Evolutionary conservation across 2,113 vertebrate species (phyloP), one percentile per base, ranked within the genome.

Genomic region (Engystomops pustulosus): DNA sequence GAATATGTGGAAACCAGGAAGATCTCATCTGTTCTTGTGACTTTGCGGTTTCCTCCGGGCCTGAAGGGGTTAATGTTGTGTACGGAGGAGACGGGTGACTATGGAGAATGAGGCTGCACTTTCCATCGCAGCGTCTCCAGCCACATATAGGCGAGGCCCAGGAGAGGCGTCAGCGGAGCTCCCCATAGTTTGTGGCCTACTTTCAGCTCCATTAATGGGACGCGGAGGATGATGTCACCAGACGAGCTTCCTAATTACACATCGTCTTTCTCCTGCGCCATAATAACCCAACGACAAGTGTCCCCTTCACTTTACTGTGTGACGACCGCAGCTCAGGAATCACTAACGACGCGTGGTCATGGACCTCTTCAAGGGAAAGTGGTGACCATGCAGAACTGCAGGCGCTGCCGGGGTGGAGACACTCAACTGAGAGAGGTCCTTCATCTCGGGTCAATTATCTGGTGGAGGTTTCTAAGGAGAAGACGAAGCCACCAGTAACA

Each of bases 211-310:
- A 88, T 92, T 92, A 92, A 90, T 92, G 91, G 87, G 90, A 92
- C 91, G 89, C 87, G 79, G 92, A 88, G 90, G 87, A 91, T 89
- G 91, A 92, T 92, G 90, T 92, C 90, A 91, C 87, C 87, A 90
- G 91, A 92, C 91, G 91, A 91, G 86, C 87, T 90, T 88, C 89
- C 91, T 91, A 92, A 92, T 92, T 92, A 92, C 92, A 91, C 90
- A 92, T 88, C 85, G 89, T 86, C 85, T 91, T 82, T 84, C 85
- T 68, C 86, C 84, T 45, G 30, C 79, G 83, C 87, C 87, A 62
- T 62, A 30, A 74, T 32, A 34, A 44, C 25, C 45, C 14, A 47
- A 23, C 81, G 74, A 30, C 69, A 71, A 72, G 49, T 72, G 25
- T 47, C 58, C 34, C 25, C 36, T 76, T 53, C 45, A 47, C 49